Conservation (phyloP, 2,113 vertebrate species). For the Diadophis punctatus region DNA sequence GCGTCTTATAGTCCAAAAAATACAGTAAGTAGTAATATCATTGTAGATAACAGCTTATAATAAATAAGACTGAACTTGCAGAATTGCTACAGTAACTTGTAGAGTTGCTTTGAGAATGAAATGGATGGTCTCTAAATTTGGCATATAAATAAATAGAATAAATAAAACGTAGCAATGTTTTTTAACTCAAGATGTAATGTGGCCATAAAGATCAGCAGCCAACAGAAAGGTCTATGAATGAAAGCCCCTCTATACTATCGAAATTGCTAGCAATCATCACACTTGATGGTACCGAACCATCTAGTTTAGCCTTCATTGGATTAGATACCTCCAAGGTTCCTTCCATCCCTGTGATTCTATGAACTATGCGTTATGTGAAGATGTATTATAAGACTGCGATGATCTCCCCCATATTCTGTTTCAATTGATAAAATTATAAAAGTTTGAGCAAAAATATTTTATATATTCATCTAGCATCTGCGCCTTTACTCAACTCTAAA, state of each 20-base stretch:
- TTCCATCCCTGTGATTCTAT: neutral
- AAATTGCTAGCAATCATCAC: neutral
- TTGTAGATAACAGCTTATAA: neutral
- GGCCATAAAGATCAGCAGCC: neutral
- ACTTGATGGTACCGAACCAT: neutral
- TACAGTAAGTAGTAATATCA: neutral
- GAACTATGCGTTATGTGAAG: neutral
- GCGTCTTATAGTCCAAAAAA: no score
- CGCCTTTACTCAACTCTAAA: neutral
- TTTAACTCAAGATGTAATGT: neutral
- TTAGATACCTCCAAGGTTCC: neutral
- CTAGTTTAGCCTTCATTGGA: neutral
- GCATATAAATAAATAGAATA: neutral
- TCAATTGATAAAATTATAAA: neutral
- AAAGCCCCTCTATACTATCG: neutral
- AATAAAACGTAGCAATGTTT: neutral
- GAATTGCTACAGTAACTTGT: neutral
- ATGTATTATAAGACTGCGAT: neutral
- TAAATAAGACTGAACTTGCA: neutral
- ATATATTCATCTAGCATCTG: neutral
- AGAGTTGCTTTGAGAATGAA: neutral
- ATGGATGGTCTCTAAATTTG: neutral
- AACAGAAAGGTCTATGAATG: neutral
- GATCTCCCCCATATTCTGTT: neutral
- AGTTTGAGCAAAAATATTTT: neutral